Evolutionary conservation across 2,113 vertebrate species (phyloP), one percentile per base, ranked within the genome.

Genomic region (Corvus hawaiiensis): DNA sequence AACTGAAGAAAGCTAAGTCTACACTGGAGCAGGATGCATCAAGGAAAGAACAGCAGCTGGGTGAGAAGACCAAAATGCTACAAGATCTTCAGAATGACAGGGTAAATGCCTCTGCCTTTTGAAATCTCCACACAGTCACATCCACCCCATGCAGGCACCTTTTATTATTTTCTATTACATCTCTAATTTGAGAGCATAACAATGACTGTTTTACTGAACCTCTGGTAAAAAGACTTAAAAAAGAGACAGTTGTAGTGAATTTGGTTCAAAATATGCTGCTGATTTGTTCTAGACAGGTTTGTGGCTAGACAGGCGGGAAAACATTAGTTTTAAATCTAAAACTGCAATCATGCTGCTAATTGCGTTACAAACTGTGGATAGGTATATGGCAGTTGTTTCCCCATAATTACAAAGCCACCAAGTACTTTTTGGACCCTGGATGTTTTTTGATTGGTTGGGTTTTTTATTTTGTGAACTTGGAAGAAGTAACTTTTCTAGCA

Each of bases 71-170:
- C 46, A 97, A 98, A 96, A 93, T 95, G 11, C 89, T 99, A 16
- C 98, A 98, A 77, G 98, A 98, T 74, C 67, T 98, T 24, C 98
- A 99, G 94, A 98, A 98, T 96, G 98, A 99, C 91, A 98, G 98
- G 98, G 99, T 99, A 96, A 89, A 28, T 89, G 28, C 27, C 51
- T 80, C 61, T 80, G 30, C 66, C 49, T 88, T 93, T 88, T 83
- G 68, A 63, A 74, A 35, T 77, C 21, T 48, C 89, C 35, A 51
- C 43, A 21, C 13, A 59, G 37, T 21, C 26, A 43, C 13, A 32
- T 58, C 52, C 30, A 27, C 19, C 5, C n/a, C 32, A 19, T 2
- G 1, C 28, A 30, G 22, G 7, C 44, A 32, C 30, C 26, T 19
- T 44, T 58, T 66, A 19, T 30, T 58, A 32, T 54, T 78, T 61